Percentiles rank a stretch among this genome's conserved stretches.
Conservation (phyloP, 2,888 invertebrate genomes). For the Trachelus troglodyta region DNA sequence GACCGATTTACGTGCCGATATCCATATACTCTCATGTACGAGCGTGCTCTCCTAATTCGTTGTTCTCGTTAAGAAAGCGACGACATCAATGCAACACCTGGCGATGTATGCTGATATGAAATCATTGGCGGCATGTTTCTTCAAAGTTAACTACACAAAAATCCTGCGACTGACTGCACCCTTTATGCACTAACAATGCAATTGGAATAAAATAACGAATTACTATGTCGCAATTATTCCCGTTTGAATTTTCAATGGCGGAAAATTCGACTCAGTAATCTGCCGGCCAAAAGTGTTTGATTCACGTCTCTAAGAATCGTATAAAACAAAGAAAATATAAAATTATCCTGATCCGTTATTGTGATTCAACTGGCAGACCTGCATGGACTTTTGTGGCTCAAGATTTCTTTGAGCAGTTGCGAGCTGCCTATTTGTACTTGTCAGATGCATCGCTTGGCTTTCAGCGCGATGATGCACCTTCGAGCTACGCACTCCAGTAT, state of each 20-base stretch:
- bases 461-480: not conserved
- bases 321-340: not conserved
- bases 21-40: slow-evolving; percentile 53
- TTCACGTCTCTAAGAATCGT: not conserved
- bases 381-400: not conserved
- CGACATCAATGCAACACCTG: not conserved
- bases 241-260: not conserved
- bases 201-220: not conserved
- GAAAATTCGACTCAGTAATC: not conserved
- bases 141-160: not conserved
- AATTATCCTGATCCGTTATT: not conserved
- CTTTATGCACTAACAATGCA: not conserved
- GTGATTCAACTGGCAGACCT: not conserved
- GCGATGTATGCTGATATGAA: not conserved
- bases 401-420: not conserved
- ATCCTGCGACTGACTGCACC: not conserved
- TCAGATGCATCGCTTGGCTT: not conserved
- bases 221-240: not conserved
- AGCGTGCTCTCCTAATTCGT: slow-evolving; percentile 58
- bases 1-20: slow-evolving; percentile 55
- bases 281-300: not conserved
- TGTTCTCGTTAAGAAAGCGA: slow-evolving; percentile 34
- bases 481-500: not conserved
- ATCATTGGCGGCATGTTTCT: not conserved
- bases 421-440: not conserved